These are phyloP conservation scores for Atherinomorus stipes DNA, from an alignment of 2,113 vertebrate genomes.

Conservation along the genomic window DNA sequence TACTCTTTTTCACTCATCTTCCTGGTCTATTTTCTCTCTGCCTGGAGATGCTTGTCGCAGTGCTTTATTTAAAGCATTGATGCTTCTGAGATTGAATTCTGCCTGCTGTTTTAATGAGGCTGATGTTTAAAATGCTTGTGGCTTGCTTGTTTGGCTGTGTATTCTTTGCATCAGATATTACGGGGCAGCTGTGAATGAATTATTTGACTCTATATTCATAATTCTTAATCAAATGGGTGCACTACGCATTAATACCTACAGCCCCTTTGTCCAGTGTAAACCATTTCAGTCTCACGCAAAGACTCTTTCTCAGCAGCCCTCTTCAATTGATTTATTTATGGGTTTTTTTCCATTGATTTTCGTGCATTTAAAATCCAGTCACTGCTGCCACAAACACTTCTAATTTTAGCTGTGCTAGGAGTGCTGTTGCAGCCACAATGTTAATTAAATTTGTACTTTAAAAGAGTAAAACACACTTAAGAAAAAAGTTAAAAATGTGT, in stretches of 20 bases:
- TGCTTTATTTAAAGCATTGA: conserved; percentile 82
- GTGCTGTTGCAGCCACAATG: conserved; percentile 70
- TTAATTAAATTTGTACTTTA: conserved; percentile 59
- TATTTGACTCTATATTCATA: conserved; percentile 85
- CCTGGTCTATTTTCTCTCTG: conserved; percentile 66
- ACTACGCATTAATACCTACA: conserved; percentile 10
- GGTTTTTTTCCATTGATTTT: conserved; percentile 87
- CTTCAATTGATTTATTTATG: no score
- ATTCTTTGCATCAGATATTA: conserved; percentile 82
- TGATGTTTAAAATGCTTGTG: conserved; percentile 69
- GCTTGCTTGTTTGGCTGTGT: conserved; percentile 82
- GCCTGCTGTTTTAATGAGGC: conserved; percentile 88
- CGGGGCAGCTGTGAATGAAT: conserved; percentile 77
- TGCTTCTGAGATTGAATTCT: conserved; percentile 83
- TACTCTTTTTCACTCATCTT: conserved; percentile 76
- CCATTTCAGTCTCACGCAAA: conserved; percentile 78
- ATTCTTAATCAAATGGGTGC: conserved; percentile 81
- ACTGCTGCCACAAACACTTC: conserved; percentile 83
- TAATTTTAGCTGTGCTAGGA: conserved; percentile 85
- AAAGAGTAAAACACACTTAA: not conserved
- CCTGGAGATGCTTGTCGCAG: conserved; percentile 83
- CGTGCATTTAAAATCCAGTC: conserved; percentile 91
- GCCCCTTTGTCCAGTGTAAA: conserved; percentile 76
- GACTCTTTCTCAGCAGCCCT: conserved; percentile 68
- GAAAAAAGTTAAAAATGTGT: not conserved